Evolutionary conservation across 2,888 invertebrate species (phyloP), one percentile per base, ranked within the genome.

Genomic region (Leucophenga montana): DNA sequence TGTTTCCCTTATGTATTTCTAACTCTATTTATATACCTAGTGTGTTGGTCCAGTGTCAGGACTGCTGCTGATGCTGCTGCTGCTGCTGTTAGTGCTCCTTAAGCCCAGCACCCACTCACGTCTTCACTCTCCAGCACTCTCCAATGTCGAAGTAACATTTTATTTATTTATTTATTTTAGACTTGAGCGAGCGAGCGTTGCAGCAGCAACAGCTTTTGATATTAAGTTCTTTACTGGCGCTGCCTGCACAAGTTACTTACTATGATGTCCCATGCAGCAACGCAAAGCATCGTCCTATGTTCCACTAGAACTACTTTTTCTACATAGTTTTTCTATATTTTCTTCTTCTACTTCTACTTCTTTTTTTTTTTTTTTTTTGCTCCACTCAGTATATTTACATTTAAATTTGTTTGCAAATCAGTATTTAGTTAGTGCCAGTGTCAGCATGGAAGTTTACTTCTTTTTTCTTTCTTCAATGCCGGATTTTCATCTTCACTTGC

Each of bases 361-460:
- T 72, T 73, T 20, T 69, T 82, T 81, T 84, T 84, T 80, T 83
- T 84, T 79, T 82, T 81, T 71, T 79, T 57, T 27, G 27, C 27
- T 27, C 31, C 5, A 11, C 56, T 13, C 13, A 82, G 79, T 81
- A 82, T 82, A 82, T 82, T 82, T 82, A 81, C 83, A 82, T 84
- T 82, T 83, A 84, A 82, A 82, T 84, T 79, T 72, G 73, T 73
- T 39, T 79, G 69, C 84, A 84, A 84, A 82, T 82, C 61, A 75
- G 81, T 83, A 79, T 81, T 83, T 83, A 81, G 84, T 77, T 83
- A 39, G 75, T 71, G 67, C 56, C 48, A 27, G 16, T 27, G 54
- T 54, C 22, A 54, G 22, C 14, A 20, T 8, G 20, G n/a, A 9
- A 20, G 54, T 18, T 70, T 73, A 73, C 73, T 75, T 83, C 72